Evolutionary conservation across 2,888 invertebrate species (phyloP).

Genomic region (Leucozona laternaria): DNA sequence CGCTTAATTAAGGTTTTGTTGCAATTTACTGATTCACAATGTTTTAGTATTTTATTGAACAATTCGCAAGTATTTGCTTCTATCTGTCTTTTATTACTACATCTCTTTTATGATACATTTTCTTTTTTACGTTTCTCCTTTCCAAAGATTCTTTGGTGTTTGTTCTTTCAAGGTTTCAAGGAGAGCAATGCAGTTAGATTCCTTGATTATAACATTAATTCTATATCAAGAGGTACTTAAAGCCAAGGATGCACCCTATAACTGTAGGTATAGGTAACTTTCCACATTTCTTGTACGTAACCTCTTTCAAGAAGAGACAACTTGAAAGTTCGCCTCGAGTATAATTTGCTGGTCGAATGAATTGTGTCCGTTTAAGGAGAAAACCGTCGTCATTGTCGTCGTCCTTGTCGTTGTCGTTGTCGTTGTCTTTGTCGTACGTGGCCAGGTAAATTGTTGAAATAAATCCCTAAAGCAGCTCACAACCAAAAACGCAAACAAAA

Average conservation of each 20-base stretch:
- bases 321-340: conserved; percentile 44
- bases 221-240: background rate
- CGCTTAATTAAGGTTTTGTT: too few species aligned
- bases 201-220: background rate
- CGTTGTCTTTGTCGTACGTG: conserved; percentile 36
- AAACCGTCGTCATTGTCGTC: background rate
- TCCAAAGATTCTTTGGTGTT: background rate
- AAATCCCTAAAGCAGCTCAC: conserved; percentile 47
- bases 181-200: background rate
- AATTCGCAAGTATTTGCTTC: too few species aligned
- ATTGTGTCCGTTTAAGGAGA: background rate
- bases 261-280: rapidly evolving
- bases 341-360: conserved; percentile 62
- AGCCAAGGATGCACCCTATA: background rate
- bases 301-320: conserved; percentile 17
- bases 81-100: too few species aligned
- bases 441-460: conserved; percentile 63
- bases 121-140: too few species aligned
- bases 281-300: background rate
- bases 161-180: background rate
- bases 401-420: conserved; percentile 1
- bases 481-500: conserved; percentile 63
- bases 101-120: too few species aligned
- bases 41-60: too few species aligned
- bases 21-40: too few species aligned